Conservation (phyloP, 1,140 invertebrate species). For the Acromyrmex charruanus region DNA sequence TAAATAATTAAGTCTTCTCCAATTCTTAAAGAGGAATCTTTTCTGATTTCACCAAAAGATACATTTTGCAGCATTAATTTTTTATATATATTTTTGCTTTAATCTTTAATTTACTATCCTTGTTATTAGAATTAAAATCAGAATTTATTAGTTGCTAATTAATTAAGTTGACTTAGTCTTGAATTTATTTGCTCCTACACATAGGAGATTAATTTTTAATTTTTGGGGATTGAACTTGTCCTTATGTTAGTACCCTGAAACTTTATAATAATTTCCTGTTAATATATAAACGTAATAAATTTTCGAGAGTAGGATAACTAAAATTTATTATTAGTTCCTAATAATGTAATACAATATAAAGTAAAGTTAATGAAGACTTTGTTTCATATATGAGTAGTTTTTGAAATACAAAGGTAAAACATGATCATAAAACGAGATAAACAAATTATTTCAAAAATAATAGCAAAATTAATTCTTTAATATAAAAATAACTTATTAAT, state of each 20-base stretch:
- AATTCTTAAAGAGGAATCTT: neutral
- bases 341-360: neutral
- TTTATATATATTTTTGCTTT: neutral
- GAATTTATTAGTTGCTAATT: neutral
- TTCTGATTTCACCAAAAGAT: neutral
- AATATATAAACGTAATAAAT: neutral
- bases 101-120: neutral
- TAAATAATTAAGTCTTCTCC: neutral
- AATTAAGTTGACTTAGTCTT: neutral
- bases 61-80: neutral
- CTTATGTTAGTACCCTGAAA: neutral
- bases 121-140: neutral
- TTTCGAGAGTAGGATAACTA: neutral
- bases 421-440: neutral
- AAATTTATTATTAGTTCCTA: neutral
- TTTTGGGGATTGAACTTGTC: neutral
- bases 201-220: conserved; percentile 19
- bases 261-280: conserved; percentile 4
- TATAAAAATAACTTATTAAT: neutral
- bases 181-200: neutral
- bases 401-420: neutral
- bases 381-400: neutral
- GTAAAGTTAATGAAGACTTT: neutral
- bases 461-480: neutral
- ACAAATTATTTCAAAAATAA: neutral